Evolutionary conservation across 2,113 vertebrate species (phyloP).

Genomic region (Empidonax traillii): DNA sequence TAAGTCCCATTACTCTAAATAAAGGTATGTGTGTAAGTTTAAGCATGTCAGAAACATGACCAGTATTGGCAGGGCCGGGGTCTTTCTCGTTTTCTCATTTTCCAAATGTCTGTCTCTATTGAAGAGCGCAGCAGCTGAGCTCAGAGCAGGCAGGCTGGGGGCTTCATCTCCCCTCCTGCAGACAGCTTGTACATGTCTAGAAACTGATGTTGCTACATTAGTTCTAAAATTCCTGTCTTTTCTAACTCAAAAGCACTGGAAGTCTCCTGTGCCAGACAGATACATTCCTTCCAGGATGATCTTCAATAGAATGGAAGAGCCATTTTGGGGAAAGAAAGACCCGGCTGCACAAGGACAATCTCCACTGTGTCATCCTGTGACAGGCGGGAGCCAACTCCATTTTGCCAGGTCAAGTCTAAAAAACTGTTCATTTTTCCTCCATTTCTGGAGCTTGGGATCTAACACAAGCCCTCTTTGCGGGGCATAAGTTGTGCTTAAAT

Average conservation of each 20-base stretch:
- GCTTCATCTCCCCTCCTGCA: neutral
- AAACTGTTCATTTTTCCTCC: neutral
- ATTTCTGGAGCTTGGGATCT: neutral
- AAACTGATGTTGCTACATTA: neutral
- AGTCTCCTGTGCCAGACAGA: fast-evolving
- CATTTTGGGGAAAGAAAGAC: neutral
- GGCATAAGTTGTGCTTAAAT: neutral
- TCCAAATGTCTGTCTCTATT: neutral
- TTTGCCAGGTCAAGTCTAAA: slow-evolving; percentile 18
- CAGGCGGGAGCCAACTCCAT: neutral
- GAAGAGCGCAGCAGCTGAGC: neutral
- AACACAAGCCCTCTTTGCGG: neutral
- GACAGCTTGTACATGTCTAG: neutral
- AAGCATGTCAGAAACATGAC: neutral
- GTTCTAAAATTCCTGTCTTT: neutral
- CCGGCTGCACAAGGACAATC: fast-evolving
- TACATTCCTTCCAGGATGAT: neutral
- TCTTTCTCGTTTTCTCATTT: neutral
- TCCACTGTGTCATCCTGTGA: neutral
- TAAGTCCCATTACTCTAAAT: neutral
- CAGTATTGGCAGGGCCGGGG: neutral
- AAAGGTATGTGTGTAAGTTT: neutral
- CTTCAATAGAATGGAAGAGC: neutral
- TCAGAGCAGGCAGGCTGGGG: neutral
- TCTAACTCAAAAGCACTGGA: neutral